Evolutionary conservation across 2,113 vertebrate species (phyloP), one percentile per base, ranked within the genome.

Genomic region (Fukomys damarensis): DNA sequence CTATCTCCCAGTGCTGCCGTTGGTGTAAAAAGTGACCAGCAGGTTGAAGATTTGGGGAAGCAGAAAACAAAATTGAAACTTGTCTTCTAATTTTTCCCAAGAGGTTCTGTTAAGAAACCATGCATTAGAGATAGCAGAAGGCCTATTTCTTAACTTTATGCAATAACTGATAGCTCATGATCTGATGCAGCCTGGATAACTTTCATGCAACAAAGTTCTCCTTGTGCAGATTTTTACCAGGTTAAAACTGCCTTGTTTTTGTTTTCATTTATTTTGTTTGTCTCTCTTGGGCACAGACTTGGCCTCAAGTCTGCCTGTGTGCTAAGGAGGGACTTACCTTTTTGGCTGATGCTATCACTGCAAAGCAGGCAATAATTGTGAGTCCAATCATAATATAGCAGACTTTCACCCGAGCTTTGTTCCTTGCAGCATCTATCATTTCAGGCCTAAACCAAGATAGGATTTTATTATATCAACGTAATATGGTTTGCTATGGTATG

Each of bases 331-430:
- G 66, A 96, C 98, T 97, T 94, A 98, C 99, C 98, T 97, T 98
- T 95, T 99, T 99, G 89, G 98, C 99, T 20, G 98, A 99, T 12
- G 96, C 97, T 84, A 99, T 98, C 87, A 99, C 98, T 0, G 97
- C 98, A 82, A 99, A 98, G 22, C 98, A 99, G 95, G 98, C 98
- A 2, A 99, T 77, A 3, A 99, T 92, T 0, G 99, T 99, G 63
- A 99, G 98, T 56, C 98, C 98, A 24, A 99, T 99, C 98, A 99
- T 99, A 92, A 99, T 98, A 96, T 99, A 99, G 95, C 99, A 99
- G 24, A 96, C 98, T 97, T 99, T 99, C 84, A 99, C 98, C 79
- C 98, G 98, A 81, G 98, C 99, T 97, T 98, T 99, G 98, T 99
- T 99, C 90, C 98, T 98, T 80, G 99, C 98, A 89, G 94, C 97